These are phyloP conservation scores for Pelmatolapia mariae DNA, from an alignment of 2,113 vertebrate genomes.

Conservation along the genomic window DNA sequence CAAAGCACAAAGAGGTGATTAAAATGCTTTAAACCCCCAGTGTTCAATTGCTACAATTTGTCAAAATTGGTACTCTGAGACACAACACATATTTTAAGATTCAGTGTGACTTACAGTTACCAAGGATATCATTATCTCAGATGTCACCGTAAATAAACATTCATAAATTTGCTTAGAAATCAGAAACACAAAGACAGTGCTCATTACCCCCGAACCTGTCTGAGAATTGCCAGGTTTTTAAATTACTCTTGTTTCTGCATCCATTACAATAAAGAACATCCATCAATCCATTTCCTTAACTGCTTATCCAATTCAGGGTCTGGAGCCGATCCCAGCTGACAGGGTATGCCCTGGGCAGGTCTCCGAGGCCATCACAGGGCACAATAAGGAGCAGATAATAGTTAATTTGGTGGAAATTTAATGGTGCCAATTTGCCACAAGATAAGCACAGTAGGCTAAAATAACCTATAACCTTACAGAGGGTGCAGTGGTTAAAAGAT, in stretches of 20 bases:
- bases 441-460: neutral
- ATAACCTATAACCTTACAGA: neutral
- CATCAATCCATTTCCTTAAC: neutral
- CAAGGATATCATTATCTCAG: neutral
- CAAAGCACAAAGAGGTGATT: neutral
- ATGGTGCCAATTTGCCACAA: neutral
- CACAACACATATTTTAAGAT: neutral
- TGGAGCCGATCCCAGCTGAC: neutral
- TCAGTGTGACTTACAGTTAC: neutral
- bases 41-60: neutral
- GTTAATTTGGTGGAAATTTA: neutral
- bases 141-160: neutral
- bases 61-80: neutral
- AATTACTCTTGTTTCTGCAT: neutral
- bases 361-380: neutral
- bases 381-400: neutral
- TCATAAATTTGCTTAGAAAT: neutral
- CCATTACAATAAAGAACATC: neutral
- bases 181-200: neutral
- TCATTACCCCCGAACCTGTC: neutral
- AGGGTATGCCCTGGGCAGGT: neutral
- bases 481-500: neutral
- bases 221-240: neutral
- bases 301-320: neutral
- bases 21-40: neutral